Conservation (phyloP, 2,113 vertebrate genomes). For the Notarius quadriscutis region DNA sequence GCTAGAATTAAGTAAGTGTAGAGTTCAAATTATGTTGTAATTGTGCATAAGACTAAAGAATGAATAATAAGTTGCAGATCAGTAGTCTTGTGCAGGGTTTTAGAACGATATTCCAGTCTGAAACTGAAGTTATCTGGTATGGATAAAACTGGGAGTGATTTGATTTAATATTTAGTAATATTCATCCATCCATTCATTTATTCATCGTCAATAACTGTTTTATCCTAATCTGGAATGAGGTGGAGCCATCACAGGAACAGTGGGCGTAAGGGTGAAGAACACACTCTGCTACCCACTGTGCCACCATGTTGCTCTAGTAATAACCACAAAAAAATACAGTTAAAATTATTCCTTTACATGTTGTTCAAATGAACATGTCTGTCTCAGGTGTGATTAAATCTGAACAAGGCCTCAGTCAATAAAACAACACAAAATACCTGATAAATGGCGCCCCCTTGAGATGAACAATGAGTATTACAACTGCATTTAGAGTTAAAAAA, state of each 20-base stretch:
- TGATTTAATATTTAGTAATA: not conserved
- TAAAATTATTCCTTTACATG: not conserved
- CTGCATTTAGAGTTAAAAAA: not conserved
- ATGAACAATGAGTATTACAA: constrained; percentile 13
- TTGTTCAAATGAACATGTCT: not conserved
- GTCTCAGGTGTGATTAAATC: not conserved
- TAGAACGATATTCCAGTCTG: not conserved
- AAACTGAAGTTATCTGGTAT: not conserved
- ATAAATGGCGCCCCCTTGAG: constrained; percentile 16
- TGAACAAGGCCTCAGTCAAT: not conserved
- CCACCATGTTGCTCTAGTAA: not conserved
- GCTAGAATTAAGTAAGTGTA: not conserved
- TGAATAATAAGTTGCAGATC: not conserved
- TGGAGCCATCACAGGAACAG: not conserved
- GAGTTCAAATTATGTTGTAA: not conserved
- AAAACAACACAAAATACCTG: not conserved
- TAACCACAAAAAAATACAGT: not conserved
- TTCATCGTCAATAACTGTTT: not conserved
- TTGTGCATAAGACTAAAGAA: not conserved
- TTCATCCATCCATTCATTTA: not conserved
- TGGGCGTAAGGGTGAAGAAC: too few relatives aligned
- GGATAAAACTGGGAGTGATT: not conserved
- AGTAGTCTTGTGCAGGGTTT: not conserved
- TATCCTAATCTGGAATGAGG: not conserved
- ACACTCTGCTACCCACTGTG: not conserved